Evolutionary conservation across 2,797 vertebrate species (phyloP), one percentile per base, ranked within the genome.

Genomic region (Coccyzus lansbergi): DNA sequence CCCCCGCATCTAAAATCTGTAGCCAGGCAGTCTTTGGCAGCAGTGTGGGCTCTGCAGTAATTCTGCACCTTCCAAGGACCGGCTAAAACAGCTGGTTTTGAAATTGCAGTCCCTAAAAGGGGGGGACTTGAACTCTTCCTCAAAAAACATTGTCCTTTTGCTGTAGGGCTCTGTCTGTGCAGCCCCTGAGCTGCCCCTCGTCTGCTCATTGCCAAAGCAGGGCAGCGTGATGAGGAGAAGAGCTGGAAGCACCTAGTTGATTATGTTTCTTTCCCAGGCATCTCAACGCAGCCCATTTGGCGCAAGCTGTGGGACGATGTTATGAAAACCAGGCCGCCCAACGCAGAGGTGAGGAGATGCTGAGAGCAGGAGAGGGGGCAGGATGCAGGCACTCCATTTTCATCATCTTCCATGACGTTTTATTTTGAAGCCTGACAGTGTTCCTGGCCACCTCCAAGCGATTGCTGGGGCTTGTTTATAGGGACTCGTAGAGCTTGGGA

Each of bases 241-340:
- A 12, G 40, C 11, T 53, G 55, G 53, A 48, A 46, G 31, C 5
- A 0, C 62, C 20, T 1, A 1, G 17, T 21, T 76, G 64, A 49
- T 90, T 15, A 2, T 58, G 90, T 75, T 70, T 90, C 53, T 53
- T 67, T 15, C 6, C 44, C 72, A 99, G 99, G 99, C 52, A 97
- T 99, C 80, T 99, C 98, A 3, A 99, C 98, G 10, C 96, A 98
- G 81, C 94, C 97, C 60, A 95, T 98, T 84, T 99, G 99, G 99
- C 97, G 97, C 72, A 95, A 97, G 81, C 95, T 99, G 86, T 98
- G 99, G 93, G 97, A 97, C 16, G 98, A 99, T 7, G 93, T 99
- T 85, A 98, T 98, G 94, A 98, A 98, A 97, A 98, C 98, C 65
- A 95, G 98, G 93, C 98, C 98, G 6, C 98, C 97, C 92, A 98